Evolutionary conservation across 2,888 invertebrate species (phyloP).

Genomic region (Chymomyza caudatula): DNA sequence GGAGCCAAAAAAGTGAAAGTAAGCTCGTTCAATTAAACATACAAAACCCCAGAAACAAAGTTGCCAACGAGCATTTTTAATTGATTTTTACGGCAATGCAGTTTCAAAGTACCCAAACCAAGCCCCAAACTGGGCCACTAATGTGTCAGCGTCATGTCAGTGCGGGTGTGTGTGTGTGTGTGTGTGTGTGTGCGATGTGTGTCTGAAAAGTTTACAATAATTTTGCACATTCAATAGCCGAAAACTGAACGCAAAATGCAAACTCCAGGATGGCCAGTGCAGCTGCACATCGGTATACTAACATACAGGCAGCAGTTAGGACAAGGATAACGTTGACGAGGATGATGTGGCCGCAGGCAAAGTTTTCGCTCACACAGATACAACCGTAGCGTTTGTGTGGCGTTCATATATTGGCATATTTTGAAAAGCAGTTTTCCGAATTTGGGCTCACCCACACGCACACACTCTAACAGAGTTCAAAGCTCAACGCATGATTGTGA

Average conservation of each 20-base stretch:
- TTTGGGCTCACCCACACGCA: slow-evolving; percentile 31
- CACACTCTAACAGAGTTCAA: slow-evolving; percentile 55
- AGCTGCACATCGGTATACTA: slow-evolving; percentile 33
- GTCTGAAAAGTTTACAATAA: slow-evolving; percentile 74
- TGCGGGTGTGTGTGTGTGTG: slow-evolving; percentile 3
- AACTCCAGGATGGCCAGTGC: slow-evolving; percentile 24
- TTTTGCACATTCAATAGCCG: slow-evolving; percentile 70
- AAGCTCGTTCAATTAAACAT: slow-evolving; percentile 24
- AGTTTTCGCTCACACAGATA: slow-evolving; percentile 43
- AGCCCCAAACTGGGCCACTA: neutral
- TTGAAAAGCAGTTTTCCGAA: slow-evolving; percentile 61
- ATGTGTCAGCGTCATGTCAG: neutral
- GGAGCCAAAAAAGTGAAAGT: slow-evolving; percentile 8
- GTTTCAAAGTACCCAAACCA: neutral
- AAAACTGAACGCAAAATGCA: slow-evolving; percentile 67
- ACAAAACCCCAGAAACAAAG: slow-evolving; percentile 54
- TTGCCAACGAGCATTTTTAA: slow-evolving; percentile 66
- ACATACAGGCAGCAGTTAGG: too few relatives aligned
- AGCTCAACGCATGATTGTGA: slow-evolving; percentile 75
- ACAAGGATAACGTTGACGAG: slow-evolving; percentile 15
- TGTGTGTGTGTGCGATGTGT: slow-evolving; percentile 48
- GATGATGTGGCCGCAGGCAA: slow-evolving; percentile 45
- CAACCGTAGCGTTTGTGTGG: neutral
- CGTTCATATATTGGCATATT: slow-evolving; percentile 60
- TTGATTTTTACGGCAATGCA: slow-evolving; percentile 57